Base-by-base conservation (phyloP, 2,113 vertebrate genomes). In the Tragelaphus buxtoni region DNA sequence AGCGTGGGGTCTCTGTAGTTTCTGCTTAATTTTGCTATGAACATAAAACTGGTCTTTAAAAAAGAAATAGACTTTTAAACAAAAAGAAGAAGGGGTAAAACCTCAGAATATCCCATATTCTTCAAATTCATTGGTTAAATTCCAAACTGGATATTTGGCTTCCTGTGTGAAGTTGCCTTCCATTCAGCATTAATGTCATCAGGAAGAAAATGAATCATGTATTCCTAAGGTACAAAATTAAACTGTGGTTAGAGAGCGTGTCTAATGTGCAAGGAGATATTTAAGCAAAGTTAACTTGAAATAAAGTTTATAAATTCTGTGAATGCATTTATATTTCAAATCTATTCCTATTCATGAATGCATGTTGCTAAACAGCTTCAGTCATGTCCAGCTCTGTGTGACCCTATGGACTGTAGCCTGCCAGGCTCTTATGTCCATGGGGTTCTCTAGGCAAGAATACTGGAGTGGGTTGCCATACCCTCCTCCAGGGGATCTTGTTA, bases 101-200 rank as follows among this genome's bases (percentile, higher is more conserved):
- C 16, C 7, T 93, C 53, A 63, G 42, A 85, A 55, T 42, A 60
- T n/a, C 74, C 3, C 60, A 61, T 79, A 80, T 90, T 86, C 72
- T 86, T 95, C 87, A 91, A 47, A 79, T 45, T 79, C 35, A 91
- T 88, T 76, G 12, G 69, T 90, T 82, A 83, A 77, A 87, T 82
- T 92, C 60, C 69, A 87, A 83, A 60, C 58, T n/a, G 32, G 53
- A 55, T 82, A 61, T 90, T 90, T 80, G 77, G 28, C 20, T 69
- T 86, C 83, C 14, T 20, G 24, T 72, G 32, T 79, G 26, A 3
- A 60, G 4, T 79, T 95, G 74, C 22, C 26, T 20, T 94, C 49
- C 32, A 20, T 65, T 39, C 74, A 32, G 26, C 20, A 77, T 85
- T 53, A 47, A 24, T 84, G 47, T 47, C 30, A 56, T 61, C 18